These are phyloP conservation scores for Rhyacophila evoluta DNA, from an alignment of 2,888 invertebrate genomes.

Conservation along the genomic window DNA sequence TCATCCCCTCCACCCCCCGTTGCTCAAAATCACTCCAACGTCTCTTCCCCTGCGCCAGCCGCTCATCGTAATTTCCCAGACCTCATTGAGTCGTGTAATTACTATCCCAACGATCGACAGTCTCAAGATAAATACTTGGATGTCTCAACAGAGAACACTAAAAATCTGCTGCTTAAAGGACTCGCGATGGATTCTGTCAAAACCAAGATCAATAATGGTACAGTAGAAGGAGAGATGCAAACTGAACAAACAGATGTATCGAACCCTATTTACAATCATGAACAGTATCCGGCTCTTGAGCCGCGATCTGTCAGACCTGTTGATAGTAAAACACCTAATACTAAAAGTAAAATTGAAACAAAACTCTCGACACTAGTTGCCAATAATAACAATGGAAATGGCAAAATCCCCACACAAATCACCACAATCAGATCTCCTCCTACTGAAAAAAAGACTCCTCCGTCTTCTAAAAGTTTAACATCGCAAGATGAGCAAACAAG, in stretches of 20 bases:
- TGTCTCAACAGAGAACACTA: constrained; percentile 50
- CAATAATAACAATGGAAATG: background rate
- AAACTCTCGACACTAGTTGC: background rate
- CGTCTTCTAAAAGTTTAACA: background rate
- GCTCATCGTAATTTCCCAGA: constrained; percentile 63
- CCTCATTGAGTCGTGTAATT: constrained; percentile 69
- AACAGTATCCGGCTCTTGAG: constrained; percentile 65
- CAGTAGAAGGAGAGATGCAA: constrained; percentile 53
- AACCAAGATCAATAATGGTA: constrained; percentile 28
- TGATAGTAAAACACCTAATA: constrained; percentile 32
- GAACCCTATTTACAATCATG: constrained; percentile 57
- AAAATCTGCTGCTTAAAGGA: constrained; percentile 45
- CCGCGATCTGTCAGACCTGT: constrained; percentile 52
- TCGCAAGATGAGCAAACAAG: background rate
- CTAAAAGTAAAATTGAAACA: constrained; percentile 43
- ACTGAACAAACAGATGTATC: constrained; percentile 59
- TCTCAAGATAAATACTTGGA: constrained; percentile 48
- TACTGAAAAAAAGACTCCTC: background rate
- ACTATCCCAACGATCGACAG: constrained; percentile 62
- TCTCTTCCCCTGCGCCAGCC: constrained; percentile 56
- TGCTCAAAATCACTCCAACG: background rate
- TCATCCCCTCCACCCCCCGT: constrained; percentile 36
- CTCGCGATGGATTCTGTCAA: constrained; percentile 7
- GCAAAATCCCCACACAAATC: background rate
- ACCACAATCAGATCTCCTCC: background rate